A percentile compares a stretch with the other conserved stretches of the same genome.
These are phyloP conservation scores for Ctenopoma kingsleyae DNA, from an alignment of 2,797 vertebrate species.

Conservation along the genomic window DNA sequence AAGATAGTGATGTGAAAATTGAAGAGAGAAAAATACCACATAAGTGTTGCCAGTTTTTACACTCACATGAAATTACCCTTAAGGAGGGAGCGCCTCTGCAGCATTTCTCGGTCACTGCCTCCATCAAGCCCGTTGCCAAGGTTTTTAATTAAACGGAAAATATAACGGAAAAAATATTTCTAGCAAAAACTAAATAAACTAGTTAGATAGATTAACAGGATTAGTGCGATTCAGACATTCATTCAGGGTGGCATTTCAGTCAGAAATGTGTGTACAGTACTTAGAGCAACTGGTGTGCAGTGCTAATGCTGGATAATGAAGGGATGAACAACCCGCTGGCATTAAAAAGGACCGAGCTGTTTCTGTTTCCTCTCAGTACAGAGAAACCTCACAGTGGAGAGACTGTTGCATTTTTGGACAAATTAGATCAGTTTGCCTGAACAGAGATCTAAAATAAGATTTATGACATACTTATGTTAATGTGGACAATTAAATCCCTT, in stretches of 20 bases:
- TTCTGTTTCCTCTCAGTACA: constrained; percentile 46
- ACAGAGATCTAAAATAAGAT: constrained; percentile 17
- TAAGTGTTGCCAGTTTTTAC: constrained; percentile 42
- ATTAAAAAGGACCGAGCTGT: constrained; percentile 53
- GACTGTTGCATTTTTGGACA: constrained; percentile 37
- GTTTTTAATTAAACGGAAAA: constrained; percentile 24
- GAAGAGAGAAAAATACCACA: constrained; percentile 32
- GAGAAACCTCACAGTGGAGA: constrained; percentile 38
- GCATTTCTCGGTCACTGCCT: constrained; percentile 40
- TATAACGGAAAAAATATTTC: constrained; percentile 10
- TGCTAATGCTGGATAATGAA: constrained; percentile 66
- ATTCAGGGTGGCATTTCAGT: constrained; percentile 54
- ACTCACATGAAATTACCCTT: constrained; percentile 24
- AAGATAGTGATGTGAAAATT: constrained; percentile 14
- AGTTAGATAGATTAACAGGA: constrained; percentile 56
- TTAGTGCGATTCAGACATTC: constrained; percentile 55
- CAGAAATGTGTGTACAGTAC: constrained; percentile 44
- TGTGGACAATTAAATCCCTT: background rate
- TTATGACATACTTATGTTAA: background rate
- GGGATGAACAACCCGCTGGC: constrained; percentile 50
- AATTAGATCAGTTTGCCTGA: constrained; percentile 28
- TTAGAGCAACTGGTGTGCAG: constrained; percentile 30
- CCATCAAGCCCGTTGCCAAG: constrained; percentile 18
- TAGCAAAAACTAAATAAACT: constrained; percentile 46
- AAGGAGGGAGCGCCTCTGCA: constrained; percentile 10